phyloP scores from a whole-genome alignment of 2,888 invertebrate genomes.

The Charanyca ferruginea region DNA sequence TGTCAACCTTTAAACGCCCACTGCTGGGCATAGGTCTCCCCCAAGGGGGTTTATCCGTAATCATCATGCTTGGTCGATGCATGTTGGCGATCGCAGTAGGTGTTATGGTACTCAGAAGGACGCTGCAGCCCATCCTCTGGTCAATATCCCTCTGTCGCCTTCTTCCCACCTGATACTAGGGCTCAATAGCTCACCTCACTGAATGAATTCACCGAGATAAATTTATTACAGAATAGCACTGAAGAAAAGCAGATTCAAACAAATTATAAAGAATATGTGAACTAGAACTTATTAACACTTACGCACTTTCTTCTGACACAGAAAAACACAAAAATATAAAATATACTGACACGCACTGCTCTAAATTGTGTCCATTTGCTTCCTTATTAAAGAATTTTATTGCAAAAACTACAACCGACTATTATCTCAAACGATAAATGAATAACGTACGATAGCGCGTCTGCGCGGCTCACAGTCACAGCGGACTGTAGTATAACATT shows the following conservation, averaged over 20 bases:
- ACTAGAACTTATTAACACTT: neutral
- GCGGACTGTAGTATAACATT: slow-evolving; percentile 17
- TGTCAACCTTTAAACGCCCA: too few relatives aligned
- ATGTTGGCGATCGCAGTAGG: too few relatives aligned
- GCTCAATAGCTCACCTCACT: neutral
- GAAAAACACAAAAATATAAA: neutral
- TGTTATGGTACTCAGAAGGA: too few relatives aligned
- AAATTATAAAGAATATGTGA: too few relatives aligned
- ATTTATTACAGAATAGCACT: neutral
- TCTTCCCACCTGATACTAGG: too few relatives aligned
- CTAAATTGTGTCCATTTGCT: neutral
- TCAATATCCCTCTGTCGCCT: too few relatives aligned
- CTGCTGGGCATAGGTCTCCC: too few relatives aligned
- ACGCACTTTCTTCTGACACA: neutral
- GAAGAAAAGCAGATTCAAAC: neutral
- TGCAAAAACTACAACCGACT: slow-evolving; percentile 12
- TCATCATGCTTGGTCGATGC: too few relatives aligned
- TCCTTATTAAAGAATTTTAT: neutral
- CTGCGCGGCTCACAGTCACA: neutral
- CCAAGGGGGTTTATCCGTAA: too few relatives aligned
- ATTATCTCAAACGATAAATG: slow-evolving; percentile 28
- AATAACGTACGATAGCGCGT: slow-evolving; percentile 32
- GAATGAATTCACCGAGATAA: neutral
- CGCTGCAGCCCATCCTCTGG: too few relatives aligned
- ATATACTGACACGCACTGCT: neutral